These are phyloP conservation scores for Papilio gigon DNA, from an alignment of 2,888 invertebrate genomes.

Conservation along the genomic window DNA sequence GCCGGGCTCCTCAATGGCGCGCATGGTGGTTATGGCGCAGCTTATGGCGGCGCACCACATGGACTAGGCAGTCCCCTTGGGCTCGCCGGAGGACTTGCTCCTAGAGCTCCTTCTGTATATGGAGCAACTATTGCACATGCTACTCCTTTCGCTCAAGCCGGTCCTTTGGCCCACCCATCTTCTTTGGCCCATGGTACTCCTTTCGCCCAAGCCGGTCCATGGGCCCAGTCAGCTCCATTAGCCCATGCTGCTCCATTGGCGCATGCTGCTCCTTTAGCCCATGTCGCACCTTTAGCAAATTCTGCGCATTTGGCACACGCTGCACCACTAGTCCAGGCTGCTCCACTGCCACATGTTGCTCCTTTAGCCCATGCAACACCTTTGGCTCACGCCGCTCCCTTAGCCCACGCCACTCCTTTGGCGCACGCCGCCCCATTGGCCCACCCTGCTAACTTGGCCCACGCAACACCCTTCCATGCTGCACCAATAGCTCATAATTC, in stretches of 20 bases:
- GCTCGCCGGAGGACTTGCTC: conserved; percentile 36
- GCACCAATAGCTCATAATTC: conserved; percentile 48
- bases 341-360: conserved; percentile 49
- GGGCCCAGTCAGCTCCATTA: conserved; percentile 49
- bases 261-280: conserved; percentile 49
- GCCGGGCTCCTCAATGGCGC: conserved; percentile 75
- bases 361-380: conserved; percentile 43
- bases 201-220: conserved; percentile 45
- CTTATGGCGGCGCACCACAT: conserved; percentile 45
- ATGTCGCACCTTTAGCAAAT: conserved; percentile 49
- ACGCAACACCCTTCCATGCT: conserved; percentile 50
- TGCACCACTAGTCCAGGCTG: conserved; percentile 51
- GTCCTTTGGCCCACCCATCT: conserved; percentile 35
- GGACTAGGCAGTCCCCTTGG: conserved; percentile 33
- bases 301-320: conserved; percentile 51
- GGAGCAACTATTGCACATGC: conserved; percentile 40
- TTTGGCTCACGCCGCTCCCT: conserved; percentile 43
- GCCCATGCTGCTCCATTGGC: conserved; percentile 49
- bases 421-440: conserved; percentile 49
- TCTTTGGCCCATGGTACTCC: conserved; percentile 39
- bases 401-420: conserved; percentile 48
- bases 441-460: conserved; percentile 53
- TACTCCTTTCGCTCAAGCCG: conserved; percentile 36
- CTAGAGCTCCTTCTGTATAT: conserved; percentile 40
- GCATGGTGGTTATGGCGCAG: conserved; percentile 49